Evolutionary conservation across 2,113 vertebrate species (phyloP).

Genomic region (Sinosuthora webbiana): DNA sequence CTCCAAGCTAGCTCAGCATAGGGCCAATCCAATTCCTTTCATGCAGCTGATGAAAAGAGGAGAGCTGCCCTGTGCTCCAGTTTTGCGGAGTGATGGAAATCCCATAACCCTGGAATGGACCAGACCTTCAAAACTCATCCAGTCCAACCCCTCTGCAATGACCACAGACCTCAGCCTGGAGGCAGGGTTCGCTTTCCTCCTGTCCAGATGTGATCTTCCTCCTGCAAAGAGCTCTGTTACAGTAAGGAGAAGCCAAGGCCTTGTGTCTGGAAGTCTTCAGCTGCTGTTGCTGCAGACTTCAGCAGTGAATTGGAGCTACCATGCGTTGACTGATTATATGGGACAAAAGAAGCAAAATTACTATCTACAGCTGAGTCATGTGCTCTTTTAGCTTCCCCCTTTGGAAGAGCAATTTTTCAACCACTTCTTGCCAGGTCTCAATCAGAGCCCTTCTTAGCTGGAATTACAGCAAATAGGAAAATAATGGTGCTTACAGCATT

Average conservation of each 20-base stretch:
- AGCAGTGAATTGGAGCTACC: background rate
- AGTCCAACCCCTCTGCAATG: background rate
- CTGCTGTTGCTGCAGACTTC: background rate
- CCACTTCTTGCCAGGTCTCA: constrained; percentile 62
- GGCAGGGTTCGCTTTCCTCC: background rate
- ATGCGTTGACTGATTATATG: background rate
- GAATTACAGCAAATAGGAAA: constrained; percentile 69
- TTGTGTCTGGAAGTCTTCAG: background rate
- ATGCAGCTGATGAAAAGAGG: background rate
- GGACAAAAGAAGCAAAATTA: constrained; percentile 57
- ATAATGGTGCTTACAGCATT: constrained; percentile 53
- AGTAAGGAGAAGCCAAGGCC: background rate
- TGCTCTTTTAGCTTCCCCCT: constrained; percentile 24
- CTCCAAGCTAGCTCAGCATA: background rate
- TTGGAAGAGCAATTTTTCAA: constrained; percentile 50
- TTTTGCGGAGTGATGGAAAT: background rate
- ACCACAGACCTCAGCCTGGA: background rate
- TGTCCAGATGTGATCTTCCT: background rate
- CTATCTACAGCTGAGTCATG: constrained; percentile 28
- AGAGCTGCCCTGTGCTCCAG: background rate
- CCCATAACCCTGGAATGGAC: background rate
- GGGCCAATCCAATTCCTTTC: background rate
- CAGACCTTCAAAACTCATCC: background rate
- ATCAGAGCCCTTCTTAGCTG: constrained; percentile 58
- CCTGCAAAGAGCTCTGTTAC: background rate